Evolutionary conservation across 2,113 vertebrate genomes (phyloP).

Genomic region (Neofelis nebulosa): DNA sequence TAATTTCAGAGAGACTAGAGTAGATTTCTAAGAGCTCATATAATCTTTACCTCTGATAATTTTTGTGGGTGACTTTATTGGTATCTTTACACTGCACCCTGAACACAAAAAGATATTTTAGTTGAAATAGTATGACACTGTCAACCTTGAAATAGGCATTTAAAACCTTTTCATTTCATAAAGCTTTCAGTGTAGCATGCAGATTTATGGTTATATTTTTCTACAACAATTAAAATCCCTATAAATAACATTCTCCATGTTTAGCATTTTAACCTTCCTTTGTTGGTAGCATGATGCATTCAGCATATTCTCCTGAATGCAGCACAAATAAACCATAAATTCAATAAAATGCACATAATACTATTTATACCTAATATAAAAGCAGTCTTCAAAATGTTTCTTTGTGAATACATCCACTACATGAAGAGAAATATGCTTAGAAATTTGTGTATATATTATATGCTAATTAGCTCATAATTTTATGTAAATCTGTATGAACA

Average conservation of each 20-base stretch:
- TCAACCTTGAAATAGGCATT: slow-evolving; percentile 59
- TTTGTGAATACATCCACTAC: background rate
- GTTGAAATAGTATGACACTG: slow-evolving; percentile 40
- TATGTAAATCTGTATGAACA: background rate
- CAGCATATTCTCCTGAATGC: slow-evolving; percentile 23
- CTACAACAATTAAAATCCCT: slow-evolving; percentile 63
- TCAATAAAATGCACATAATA: background rate
- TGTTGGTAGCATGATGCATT: slow-evolving; percentile 13
- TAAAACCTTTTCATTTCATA: slow-evolving; percentile 56
- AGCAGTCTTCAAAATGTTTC: background rate
- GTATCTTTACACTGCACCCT: background rate
- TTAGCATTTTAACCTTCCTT: slow-evolving; percentile 61
- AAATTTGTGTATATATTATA: background rate
- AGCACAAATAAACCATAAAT: slow-evolving; percentile 36
- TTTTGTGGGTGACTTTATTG: background rate
- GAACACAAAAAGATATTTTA: slow-evolving; percentile 44
- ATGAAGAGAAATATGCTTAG: slow-evolving; percentile 11
- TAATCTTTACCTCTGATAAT: background rate
- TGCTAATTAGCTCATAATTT: slow-evolving; percentile 18
- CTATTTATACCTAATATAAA: background rate
- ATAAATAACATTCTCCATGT: slow-evolving; percentile 43
- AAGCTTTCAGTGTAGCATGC: slow-evolving; percentile 38
- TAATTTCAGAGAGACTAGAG: background rate
- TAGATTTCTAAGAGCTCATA: background rate
- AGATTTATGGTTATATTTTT: slow-evolving; percentile 59